A percentile compares a stretch with the other conserved stretches of the same genome.
phyloP scores from a whole-genome alignment of 2,113 vertebrate genomes.

The Oenanthe oenanthe region DNA sequence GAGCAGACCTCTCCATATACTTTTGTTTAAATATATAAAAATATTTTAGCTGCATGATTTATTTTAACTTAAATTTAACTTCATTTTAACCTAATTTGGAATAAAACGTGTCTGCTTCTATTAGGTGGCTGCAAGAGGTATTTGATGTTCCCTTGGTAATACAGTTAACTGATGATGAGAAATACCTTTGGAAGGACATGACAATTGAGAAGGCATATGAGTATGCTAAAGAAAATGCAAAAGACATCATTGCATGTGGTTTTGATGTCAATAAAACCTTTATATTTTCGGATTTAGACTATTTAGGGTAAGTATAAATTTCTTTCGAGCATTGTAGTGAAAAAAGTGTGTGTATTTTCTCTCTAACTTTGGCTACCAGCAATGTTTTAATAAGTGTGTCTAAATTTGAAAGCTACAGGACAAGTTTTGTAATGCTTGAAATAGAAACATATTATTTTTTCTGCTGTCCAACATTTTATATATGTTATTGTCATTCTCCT shows the following conservation, averaged over 20 bases:
- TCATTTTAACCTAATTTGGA: neutral
- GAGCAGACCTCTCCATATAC: neutral
- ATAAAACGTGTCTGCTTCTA: neutral
- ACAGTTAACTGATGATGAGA: constrained; percentile 97
- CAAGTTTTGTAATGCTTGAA: neutral
- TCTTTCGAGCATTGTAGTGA: neutral
- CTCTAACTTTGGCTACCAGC: neutral
- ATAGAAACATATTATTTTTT: neutral
- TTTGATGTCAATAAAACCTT: constrained; percentile 97
- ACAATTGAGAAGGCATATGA: constrained; percentile 86
- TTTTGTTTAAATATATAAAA: neutral
- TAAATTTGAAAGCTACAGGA: neutral
- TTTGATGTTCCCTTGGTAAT: constrained; percentile 93
- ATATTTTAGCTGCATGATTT: neutral
- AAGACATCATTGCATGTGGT: constrained; percentile 96
- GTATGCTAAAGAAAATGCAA: constrained; percentile 89
- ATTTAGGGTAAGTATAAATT: constrained; percentile 88
- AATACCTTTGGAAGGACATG: constrained; percentile 98
- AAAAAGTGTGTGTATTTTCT: neutral
- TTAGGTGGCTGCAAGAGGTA: constrained; percentile 94
- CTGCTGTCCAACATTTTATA: neutral
- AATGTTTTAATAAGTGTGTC: neutral
- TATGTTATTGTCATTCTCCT: neutral
- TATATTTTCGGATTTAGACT: constrained; percentile 96
- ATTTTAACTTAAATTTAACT: neutral